Base-by-base conservation (phyloP, 2,113 vertebrate genomes). In the Odobenus rosmarus region DNA sequence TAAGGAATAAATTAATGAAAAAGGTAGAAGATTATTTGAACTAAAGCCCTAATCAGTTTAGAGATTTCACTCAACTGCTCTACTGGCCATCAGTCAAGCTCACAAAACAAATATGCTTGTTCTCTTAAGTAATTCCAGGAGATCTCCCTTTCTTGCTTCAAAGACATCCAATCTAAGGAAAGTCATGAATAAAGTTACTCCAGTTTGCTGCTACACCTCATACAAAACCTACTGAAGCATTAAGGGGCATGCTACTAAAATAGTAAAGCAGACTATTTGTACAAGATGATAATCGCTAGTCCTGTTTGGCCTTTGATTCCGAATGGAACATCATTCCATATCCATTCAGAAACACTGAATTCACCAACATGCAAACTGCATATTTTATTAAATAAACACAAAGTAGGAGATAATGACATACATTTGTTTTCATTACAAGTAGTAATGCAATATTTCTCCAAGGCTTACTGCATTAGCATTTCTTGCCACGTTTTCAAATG, bases 351-450 rank as follows among this genome's bases (percentile, higher is more conserved):
- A 97, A 88, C 83, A 57, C 88, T 18, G 96, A 96, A 96, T 98
- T 97, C 95, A 96, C 98, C 95, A 92, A 97, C 16, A 95, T 86
- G 98, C 97, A 98, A 98, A 98, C 95, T 64, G 97, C 95, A 93
- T 83, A 97, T 98, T 98, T 99, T 98, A 99, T 99, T 99, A 98
- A 99, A 98, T 98, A 99, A 99, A 98, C 98, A 98, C 98, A 98
- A 99, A 99, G 98, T 97, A 96, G 98, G 98, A 98, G 98, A 98
- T 98, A 99, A 99, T 98, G 98, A 98, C 98, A 98, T 97, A 98
- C 98, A 99, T 99, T 99, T 99, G 99, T 99, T 99, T 99, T 98
- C 98, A 98, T 99, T 98, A 99, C 97, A 98, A 98, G 98, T 94
- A 96, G 98, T 98, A 98, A 98, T 10, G 82, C 98, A 98, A 96